Evolutionary conservation across 2,888 invertebrate species (phyloP).

Genomic region (Drosophila histrio): DNA sequence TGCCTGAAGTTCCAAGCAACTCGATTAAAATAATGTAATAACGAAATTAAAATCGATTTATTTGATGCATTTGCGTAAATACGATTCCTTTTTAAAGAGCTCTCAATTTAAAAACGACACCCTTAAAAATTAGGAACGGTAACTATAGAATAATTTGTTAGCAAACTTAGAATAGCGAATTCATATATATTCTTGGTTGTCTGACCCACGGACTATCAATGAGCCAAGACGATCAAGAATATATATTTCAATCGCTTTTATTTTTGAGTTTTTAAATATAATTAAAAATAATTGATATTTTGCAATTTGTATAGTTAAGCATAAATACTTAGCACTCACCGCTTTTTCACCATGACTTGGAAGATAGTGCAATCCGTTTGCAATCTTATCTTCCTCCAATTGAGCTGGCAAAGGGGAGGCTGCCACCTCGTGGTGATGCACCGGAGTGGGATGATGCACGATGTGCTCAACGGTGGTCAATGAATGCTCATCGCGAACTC

Average conservation of each 20-base stretch:
- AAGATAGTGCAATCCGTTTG: slow-evolving; percentile 48
- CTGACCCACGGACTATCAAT: no score
- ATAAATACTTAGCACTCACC: slow-evolving; percentile 44
- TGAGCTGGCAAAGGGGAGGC: slow-evolving; percentile 57
- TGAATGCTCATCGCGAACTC: slow-evolving; percentile 48
- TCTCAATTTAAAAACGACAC: neutral
- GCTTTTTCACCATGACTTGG: slow-evolving; percentile 42
- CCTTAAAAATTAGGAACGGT: neutral
- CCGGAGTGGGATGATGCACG: slow-evolving; percentile 34
- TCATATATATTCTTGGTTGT: no score
- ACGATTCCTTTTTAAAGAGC: neutral
- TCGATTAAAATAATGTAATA: slow-evolving; percentile 4
- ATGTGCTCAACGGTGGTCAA: slow-evolving; percentile 62
- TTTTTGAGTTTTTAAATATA: no score
- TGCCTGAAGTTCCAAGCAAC: neutral
- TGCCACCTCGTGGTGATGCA: slow-evolving; percentile 19
- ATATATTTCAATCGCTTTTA: no score
- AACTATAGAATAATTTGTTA: no score
- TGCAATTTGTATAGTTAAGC: no score
- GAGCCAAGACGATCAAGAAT: no score
- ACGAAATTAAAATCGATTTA: slow-evolving; percentile 23
- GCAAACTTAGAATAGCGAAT: no score
- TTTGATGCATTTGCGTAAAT: neutral
- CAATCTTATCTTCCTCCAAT: slow-evolving; percentile 38
- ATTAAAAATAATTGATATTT: no score